Conservation (phyloP, 2,113 vertebrate species). For the Brachirus orientalis region DNA sequence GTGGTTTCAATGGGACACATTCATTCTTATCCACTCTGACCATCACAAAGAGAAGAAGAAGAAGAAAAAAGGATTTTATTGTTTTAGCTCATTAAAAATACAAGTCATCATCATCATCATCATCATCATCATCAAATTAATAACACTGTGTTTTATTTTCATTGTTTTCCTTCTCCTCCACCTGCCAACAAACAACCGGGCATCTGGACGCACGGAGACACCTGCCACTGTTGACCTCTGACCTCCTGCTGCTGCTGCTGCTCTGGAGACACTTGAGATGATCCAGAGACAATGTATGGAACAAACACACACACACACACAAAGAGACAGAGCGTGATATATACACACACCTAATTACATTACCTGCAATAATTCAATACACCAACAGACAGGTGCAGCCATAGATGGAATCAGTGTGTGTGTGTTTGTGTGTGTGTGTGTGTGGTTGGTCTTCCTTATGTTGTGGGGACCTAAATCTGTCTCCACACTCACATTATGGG, state of each 20-base stretch:
- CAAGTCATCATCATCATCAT: too few relatives aligned
- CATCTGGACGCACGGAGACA: slow-evolving; percentile 63
- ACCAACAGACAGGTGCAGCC: slow-evolving; percentile 50
- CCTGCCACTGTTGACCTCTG: slow-evolving; percentile 72
- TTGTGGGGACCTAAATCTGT: too few relatives aligned
- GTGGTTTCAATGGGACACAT: too few relatives aligned
- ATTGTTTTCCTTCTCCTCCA: slow-evolving; percentile 28
- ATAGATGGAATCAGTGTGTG: slow-evolving; percentile 32
- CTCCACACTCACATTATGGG: too few relatives aligned
- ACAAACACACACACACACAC: slow-evolving; percentile 5
- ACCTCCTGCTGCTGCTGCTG: slow-evolving; percentile 68
- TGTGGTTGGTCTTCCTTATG: too few relatives aligned
- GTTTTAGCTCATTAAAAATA: too few relatives aligned
- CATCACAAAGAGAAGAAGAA: too few relatives aligned
- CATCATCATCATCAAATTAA: too few relatives aligned
- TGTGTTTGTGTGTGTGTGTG: slow-evolving; percentile 22
- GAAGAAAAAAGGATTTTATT: too few relatives aligned
- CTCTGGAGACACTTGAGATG: slow-evolving; percentile 50
- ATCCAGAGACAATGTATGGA: slow-evolving; percentile 36
- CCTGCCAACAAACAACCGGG: slow-evolving; percentile 48
- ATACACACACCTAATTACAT: slow-evolving; percentile 58
- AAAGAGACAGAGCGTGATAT: too few relatives aligned
- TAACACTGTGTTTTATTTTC: background rate
- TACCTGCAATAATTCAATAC: slow-evolving; percentile 63
- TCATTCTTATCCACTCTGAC: too few relatives aligned